Evolutionary conservation across 2,797 vertebrate genomes (phyloP).

Genomic region (Cephalopachus bancanus): DNA sequence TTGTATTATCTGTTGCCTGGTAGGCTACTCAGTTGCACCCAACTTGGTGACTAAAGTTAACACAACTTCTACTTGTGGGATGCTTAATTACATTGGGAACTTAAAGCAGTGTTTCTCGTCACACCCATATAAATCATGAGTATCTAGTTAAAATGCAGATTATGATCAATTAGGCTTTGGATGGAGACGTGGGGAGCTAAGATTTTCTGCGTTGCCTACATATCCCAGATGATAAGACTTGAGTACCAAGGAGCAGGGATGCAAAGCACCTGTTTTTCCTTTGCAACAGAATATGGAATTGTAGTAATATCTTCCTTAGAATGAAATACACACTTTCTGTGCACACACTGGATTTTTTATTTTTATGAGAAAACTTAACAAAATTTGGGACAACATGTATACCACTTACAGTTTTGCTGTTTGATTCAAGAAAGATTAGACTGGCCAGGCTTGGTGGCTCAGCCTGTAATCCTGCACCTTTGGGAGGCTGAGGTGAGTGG

Average conservation of each 20-base stretch:
- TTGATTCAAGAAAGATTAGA: background rate
- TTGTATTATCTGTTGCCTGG: background rate
- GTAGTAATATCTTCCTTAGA: background rate
- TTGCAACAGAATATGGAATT: background rate
- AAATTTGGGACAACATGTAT: background rate
- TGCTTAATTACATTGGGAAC: background rate
- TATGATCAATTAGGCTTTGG: background rate
- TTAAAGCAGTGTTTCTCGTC: background rate
- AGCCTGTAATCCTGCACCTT: too few relatives aligned
- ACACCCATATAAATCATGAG: background rate
- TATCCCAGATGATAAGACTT: background rate
- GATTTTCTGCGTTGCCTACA: background rate
- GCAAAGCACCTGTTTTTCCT: background rate
- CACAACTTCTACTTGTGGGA: background rate
- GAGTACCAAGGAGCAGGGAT: background rate
- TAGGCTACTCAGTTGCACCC: background rate
- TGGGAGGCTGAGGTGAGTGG: too few relatives aligned
- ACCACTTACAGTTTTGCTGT: background rate
- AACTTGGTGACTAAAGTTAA: background rate
- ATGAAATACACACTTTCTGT: background rate
- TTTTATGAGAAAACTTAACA: background rate
- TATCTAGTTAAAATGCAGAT: background rate
- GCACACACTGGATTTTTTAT: background rate
- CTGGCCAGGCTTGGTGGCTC: too few relatives aligned
- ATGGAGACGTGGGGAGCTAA: background rate